These are phyloP conservation scores for Ifrita kowaldi DNA, from an alignment of 2,113 vertebrate genomes.

Conservation along the genomic window DNA sequence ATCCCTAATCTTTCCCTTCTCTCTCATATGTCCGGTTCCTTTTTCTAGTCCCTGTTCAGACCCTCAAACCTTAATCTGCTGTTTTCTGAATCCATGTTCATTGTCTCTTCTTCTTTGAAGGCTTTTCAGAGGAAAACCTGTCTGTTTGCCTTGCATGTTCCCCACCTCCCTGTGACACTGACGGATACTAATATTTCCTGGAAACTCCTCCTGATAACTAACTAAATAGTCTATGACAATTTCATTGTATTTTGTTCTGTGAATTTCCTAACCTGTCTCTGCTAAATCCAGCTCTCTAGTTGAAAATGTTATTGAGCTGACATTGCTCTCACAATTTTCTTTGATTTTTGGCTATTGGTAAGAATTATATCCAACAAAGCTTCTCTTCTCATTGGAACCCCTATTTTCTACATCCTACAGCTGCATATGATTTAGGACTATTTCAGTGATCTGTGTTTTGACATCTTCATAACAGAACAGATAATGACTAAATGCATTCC, in stretches of 20 bases:
- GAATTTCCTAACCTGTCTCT: background rate
- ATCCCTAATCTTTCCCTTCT: background rate
- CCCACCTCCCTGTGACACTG: background rate
- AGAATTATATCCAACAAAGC: background rate
- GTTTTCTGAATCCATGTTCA: background rate
- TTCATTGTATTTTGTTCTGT: background rate
- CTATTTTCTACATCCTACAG: constrained; percentile 12
- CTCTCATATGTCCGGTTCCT: background rate
- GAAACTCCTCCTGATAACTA: background rate
- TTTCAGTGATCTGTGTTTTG: constrained; percentile 6
- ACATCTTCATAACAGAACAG: background rate
- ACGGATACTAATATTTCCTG: background rate
- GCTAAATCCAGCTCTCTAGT: constrained; percentile 7
- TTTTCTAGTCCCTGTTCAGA: background rate
- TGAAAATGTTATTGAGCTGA: background rate
- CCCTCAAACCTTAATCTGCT: background rate
- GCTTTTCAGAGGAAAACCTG: background rate
- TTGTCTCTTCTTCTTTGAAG: background rate
- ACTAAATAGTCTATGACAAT: background rate
- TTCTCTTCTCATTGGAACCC: background rate
- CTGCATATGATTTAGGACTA: background rate
- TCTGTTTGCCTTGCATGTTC: background rate
- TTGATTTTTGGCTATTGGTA: constrained; percentile 1
- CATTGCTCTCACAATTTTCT: background rate
- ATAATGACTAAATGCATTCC: constrained; percentile 19